Base-by-base conservation (phyloP, 2,113 vertebrate species). In the Corydoras maculifer region DNA sequence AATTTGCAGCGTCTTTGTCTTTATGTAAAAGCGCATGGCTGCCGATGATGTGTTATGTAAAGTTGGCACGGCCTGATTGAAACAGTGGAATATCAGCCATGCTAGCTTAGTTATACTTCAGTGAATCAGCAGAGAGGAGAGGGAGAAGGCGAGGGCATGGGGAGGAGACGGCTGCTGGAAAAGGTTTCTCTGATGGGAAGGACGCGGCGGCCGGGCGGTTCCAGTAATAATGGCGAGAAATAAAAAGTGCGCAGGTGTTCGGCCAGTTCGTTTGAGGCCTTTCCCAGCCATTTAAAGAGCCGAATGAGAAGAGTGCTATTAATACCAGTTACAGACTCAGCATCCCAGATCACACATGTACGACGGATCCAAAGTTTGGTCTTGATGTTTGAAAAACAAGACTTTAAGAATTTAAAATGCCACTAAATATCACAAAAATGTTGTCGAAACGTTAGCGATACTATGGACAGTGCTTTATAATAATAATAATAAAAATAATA, bases 21-120 rank as follows among this genome's bases (percentile, higher is more conserved):
- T 89, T 90, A 89, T 89, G 88, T 89, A 88, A 91, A 90, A 89
- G 71, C 82, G 81, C 78, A 88, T 87, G 86, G 81, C 84, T 75
- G 84, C 82, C 84, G 83, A 88, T 91, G 87, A 90, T 88, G 88
- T 89, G 88, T 89, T 91, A 91, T 91, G 89, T 90, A 90, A 89
- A 91, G 88, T 85, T 87, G 82, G 81, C 83, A 77, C 82, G 87
- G 86, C 86, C 84, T 85, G 87, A 88, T 89, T 87, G 87, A 89
- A 89, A 89, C 86, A 86, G 72, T 72, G 84, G 87, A 86, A 91
- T 91, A 89, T 88, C 85, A 87, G 87, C 78, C 86, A 85, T 88
- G 87, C 87, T 88, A 88, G 89, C 88, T 90, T 91, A 91, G 89
- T 89, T 89, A 90, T 90, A 89, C 86, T 90, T 86, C 87, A 90